Evolutionary conservation across 2,797 vertebrate genomes (phyloP).

Genomic region (Centropyge bicolor): DNA sequence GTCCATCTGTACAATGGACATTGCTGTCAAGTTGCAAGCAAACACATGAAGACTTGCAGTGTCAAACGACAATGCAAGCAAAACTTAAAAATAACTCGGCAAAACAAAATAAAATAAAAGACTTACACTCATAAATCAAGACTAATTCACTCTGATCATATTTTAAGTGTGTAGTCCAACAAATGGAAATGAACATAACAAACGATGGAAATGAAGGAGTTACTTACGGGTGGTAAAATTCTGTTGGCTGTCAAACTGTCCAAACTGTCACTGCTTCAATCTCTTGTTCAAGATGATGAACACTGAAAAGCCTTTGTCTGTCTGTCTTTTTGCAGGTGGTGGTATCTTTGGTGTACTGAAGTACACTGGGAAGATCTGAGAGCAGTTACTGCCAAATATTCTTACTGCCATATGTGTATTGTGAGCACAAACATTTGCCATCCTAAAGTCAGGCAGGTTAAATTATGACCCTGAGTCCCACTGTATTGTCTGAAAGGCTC

Average conservation of each 20-base stretch:
- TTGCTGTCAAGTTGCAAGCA: too few species aligned
- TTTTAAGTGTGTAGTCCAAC: too few species aligned
- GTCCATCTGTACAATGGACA: too few species aligned
- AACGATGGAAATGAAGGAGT: neutral
- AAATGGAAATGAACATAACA: too few species aligned
- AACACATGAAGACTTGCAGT: too few species aligned
- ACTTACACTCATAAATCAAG: too few species aligned
- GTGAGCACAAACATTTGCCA: neutral
- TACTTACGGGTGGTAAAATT: neutral
- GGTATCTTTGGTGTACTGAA: conserved; percentile 77
- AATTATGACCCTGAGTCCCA: neutral
- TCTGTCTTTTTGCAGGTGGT: conserved; percentile 72
- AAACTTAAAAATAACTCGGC: too few species aligned
- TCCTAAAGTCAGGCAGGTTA: neutral
- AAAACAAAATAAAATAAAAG: too few species aligned
- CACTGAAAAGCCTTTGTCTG: neutral
- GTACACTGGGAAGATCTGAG: conserved; percentile 68
- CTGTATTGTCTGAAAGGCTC: conserved; percentile 48
- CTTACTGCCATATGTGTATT: too few species aligned
- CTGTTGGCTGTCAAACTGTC: neutral
- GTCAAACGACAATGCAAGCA: too few species aligned
- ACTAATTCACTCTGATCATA: too few species aligned
- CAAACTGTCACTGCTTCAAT: neutral
- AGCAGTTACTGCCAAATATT: neutral
- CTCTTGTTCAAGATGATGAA: neutral